Percentiles rank a stretch among this genome's conserved stretches.
Conservation (phyloP, 64 coral and sea anemone genomes). For the Stichodactyla mertensii region DNA sequence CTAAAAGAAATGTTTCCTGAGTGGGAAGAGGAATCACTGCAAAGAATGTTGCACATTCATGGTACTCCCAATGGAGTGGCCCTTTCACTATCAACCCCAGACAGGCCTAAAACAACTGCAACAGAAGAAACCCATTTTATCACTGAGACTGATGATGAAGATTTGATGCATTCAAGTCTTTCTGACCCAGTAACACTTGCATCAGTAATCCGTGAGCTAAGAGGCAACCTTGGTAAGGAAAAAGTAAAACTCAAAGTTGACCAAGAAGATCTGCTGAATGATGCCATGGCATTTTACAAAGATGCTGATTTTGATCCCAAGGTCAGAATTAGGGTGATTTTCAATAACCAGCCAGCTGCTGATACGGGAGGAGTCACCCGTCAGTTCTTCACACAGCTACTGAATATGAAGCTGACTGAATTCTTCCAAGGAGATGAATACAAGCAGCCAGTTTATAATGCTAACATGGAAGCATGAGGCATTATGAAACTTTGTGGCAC, state of each 20-base stretch:
- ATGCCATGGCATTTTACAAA: constrained; percentile 35
- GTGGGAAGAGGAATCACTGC: not conserved
- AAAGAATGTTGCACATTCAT: constrained; percentile 17
- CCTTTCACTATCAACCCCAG: constrained; percentile 11
- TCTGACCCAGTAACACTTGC: not conserved
- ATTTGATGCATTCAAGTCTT: constrained; percentile 6
- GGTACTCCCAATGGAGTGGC: not conserved
- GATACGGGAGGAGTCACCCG: constrained; percentile 39
- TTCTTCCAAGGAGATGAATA: constrained; percentile 54
- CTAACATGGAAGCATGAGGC: constrained; percentile 43
- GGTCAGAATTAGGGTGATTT: constrained; percentile 40
- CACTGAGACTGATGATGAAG: not conserved
- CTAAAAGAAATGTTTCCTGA: constrained; percentile 24
- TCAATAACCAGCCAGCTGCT: constrained; percentile 43
- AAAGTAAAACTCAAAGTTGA: constrained; percentile 24
- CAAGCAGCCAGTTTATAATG: constrained; percentile 36
- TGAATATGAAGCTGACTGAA: constrained; percentile 23
- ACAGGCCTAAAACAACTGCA: not conserved
- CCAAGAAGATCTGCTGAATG: constrained; percentile 26
- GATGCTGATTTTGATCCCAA: constrained; percentile 36
- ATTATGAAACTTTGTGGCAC: constrained; percentile 58
- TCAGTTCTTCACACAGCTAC: constrained; percentile 55
- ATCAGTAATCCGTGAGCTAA: constrained; percentile 8
- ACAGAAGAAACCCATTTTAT: not conserved
- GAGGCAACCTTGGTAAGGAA: constrained; percentile 22